phyloP scores from a whole-genome alignment of 2,797 vertebrate species.

The Sebastes iracundus region DNA sequence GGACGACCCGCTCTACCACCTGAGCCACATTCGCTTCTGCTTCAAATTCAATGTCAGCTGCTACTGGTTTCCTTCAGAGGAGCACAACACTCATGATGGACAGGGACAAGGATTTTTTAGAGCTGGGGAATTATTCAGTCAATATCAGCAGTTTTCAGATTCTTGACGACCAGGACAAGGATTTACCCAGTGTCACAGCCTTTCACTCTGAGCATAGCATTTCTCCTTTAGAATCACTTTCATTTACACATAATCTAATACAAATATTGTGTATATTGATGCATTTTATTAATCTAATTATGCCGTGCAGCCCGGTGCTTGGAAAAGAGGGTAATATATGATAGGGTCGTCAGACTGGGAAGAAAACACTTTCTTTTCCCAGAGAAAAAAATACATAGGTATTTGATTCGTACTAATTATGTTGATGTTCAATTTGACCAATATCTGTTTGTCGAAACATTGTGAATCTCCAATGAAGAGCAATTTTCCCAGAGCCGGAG shows the following conservation, averaged over 20 bases:
- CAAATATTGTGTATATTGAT: neutral
- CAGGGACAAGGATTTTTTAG: neutral
- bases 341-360: neutral
- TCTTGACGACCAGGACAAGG: neutral
- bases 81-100: conserved; percentile 18
- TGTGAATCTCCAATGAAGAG: conserved; percentile 26
- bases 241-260: neutral
- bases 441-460: conserved; percentile 16
- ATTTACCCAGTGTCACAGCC: neutral
- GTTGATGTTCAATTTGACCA: conserved; percentile 16
- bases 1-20: too few species aligned
- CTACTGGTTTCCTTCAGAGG: conserved; percentile 20
- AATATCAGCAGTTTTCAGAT: conserved; percentile 5
- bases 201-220: neutral
- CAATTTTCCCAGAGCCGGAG: conserved; percentile 27
- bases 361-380: neutral
- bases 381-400: neutral
- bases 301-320: neutral
- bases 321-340: neutral
- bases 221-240: neutral
- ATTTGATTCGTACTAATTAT: conserved; percentile 29
- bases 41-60: conserved; percentile 36
- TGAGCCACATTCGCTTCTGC: neutral
- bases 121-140: neutral
- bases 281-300: neutral